Percentiles rank a stretch among this genome's conserved stretches.
Conservation (phyloP, 1,140 invertebrate genomes). For the Coelopa frigida region DNA sequence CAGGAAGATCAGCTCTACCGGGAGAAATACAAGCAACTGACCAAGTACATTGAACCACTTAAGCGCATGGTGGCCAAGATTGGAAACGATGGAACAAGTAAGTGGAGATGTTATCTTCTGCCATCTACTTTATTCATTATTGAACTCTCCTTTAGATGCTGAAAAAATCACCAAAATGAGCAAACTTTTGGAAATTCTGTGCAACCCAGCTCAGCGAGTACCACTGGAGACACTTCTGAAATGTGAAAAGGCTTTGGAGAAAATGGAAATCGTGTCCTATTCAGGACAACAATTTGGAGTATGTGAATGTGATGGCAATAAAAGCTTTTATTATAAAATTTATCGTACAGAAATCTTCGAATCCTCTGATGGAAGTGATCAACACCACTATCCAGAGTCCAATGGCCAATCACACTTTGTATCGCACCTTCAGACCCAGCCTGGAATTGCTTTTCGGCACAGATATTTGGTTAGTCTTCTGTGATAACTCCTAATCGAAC, state of each 20-base stretch:
- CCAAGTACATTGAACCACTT: conserved; percentile 88
- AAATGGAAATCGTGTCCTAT: conserved; percentile 50
- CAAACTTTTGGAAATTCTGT: conserved; percentile 81
- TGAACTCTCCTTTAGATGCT: conserved; percentile 18
- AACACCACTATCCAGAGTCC: conserved; percentile 74
- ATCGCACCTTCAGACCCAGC: conserved; percentile 84
- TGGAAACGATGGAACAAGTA: conserved; percentile 65
- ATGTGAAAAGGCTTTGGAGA: conserved; percentile 81
- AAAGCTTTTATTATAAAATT: not conserved
- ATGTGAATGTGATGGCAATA: too few species aligned
- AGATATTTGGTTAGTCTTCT: conserved; percentile 58
- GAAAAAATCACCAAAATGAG: conserved; percentile 67
- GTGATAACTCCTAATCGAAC: not conserved
- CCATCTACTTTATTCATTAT: not conserved
- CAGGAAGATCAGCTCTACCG: conserved; percentile 81
- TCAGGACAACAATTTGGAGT: conserved; percentile 38
- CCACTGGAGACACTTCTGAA: conserved; percentile 82
- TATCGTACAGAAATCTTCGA: conserved; percentile 45
- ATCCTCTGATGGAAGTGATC: conserved; percentile 78
- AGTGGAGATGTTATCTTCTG: conserved; percentile 10
- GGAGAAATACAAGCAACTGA: conserved; percentile 85
- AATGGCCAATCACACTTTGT: conserved; percentile 81
- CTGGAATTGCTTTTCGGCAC: conserved; percentile 80
- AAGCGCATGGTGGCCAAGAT: conserved; percentile 78
- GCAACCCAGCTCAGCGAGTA: conserved; percentile 79